These are phyloP conservation scores for Sebastes trivittatus DNA, from an alignment of 2,797 vertebrate species.

Conservation along the genomic window DNA sequence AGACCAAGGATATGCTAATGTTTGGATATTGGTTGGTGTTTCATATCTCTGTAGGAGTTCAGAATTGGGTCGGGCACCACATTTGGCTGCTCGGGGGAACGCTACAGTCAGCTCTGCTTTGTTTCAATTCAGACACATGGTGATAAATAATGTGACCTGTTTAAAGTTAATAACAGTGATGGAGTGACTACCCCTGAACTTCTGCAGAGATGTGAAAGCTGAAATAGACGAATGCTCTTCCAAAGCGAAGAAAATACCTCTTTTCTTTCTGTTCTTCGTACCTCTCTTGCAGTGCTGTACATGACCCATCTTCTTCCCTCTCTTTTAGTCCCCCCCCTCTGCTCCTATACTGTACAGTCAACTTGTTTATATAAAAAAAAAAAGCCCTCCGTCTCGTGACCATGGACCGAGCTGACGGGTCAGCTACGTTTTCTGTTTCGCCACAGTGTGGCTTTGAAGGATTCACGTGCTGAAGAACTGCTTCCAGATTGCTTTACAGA, in stretches of 20 bases:
- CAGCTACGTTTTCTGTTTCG: constrained; percentile 52
- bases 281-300: constrained; percentile 34
- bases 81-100: neutral
- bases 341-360: constrained; percentile 24
- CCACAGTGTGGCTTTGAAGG: constrained; percentile 67
- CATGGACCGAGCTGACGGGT: constrained; percentile 57
- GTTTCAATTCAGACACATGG: neutral
- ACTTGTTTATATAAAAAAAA: constrained; percentile 5
- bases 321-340: constrained; percentile 12
- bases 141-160: neutral
- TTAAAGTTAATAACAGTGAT: neutral
- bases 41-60: constrained; percentile 25
- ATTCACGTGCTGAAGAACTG: constrained; percentile 25
- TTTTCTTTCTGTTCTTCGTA: neutral
- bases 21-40: constrained; percentile 9
- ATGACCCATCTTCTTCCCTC: constrained; percentile 4
- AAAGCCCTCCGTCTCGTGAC: constrained; percentile 38
- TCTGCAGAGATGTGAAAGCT: constrained; percentile 29
- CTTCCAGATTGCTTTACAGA: constrained; percentile 11
- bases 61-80: neutral
- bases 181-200: constrained; percentile 8
- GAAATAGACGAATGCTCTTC: constrained; percentile 1
- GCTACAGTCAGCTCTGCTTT: neutral
- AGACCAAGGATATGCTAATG: neutral
- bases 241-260: neutral